phyloP scores from a whole-genome alignment of 35 echinoderm and acorn worm genomes.

The Nesometra sesokonis region DNA sequence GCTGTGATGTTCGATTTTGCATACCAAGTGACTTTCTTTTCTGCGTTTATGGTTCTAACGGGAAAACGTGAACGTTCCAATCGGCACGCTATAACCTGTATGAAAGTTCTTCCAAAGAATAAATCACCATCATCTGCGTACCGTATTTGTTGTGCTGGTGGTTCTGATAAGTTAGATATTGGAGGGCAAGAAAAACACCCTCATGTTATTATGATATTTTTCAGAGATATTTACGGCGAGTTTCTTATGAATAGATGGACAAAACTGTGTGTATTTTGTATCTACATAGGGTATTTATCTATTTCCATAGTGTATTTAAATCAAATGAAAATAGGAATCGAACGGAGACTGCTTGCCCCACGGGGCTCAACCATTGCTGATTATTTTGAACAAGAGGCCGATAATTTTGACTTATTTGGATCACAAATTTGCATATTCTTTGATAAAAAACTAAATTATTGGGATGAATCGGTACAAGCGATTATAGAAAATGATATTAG shows the following conservation, averaged over 20 bases:
- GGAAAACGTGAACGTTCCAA: constrained; percentile 34
- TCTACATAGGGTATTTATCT: constrained; percentile 4
- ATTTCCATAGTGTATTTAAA: constrained; percentile 9
- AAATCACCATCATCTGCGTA: constrained; percentile 18
- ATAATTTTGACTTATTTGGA: constrained; percentile 30
- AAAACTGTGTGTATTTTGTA: constrained; percentile 3
- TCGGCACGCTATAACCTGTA: constrained; percentile 19
- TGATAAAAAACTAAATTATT: constrained; percentile 36
- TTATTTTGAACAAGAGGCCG: constrained; percentile 30
- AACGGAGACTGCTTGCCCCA: constrained; percentile 22
- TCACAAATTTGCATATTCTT: constrained; percentile 44
- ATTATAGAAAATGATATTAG: constrained; percentile 20
- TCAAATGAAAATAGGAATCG: constrained; percentile 29
- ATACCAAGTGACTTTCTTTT: constrained; percentile 50
- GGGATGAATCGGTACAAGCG: constrained; percentile 5
- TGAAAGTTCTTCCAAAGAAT: constrained; percentile 27
- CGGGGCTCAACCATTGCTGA: constrained; percentile 7
- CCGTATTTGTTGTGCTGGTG: constrained; percentile 28
- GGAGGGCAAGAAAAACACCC: constrained; percentile 20
- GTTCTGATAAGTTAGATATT: constrained; percentile 15
- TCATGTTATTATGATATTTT: constrained; percentile 44
- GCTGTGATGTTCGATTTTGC: constrained; percentile 44
- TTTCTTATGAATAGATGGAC: constrained; percentile 23
- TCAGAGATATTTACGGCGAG: constrained; percentile 32
- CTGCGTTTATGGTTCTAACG: constrained; percentile 35